Conservation (phyloP, 2,888 invertebrate genomes). For the Drosophila differens region DNA sequence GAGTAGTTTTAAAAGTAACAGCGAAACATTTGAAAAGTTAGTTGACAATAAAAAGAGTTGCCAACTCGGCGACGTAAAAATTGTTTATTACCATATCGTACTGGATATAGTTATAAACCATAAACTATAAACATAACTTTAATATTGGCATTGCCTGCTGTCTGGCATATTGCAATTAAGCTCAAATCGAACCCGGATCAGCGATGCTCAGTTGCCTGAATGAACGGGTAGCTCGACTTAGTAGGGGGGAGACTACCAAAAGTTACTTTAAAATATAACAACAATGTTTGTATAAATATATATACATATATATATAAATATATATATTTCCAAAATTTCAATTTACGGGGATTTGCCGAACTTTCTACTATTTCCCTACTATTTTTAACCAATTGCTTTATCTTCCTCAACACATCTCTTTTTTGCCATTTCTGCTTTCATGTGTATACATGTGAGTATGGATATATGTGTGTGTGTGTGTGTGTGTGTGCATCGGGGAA, state of each 20-base stretch:
- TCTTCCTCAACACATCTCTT: background rate
- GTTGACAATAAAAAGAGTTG: constrained; percentile 19
- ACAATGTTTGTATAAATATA: background rate
- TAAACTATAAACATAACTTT: background rate
- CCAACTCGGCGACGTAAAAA: background rate
- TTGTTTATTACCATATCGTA: background rate
- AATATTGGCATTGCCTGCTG: background rate
- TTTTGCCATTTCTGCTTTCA: background rate
- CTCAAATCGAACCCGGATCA: background rate
- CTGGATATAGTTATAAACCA: background rate
- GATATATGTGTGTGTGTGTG: background rate
- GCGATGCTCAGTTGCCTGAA: background rate
- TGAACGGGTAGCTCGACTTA: background rate
- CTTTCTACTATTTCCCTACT: background rate
- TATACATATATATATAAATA: background rate
- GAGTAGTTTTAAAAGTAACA: constrained; percentile 52
- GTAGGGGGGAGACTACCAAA: background rate
- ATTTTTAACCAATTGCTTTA: background rate
- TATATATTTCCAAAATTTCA: too few relatives aligned
- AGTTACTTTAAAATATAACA: background rate
- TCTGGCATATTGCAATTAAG: background rate
- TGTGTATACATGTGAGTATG: background rate
- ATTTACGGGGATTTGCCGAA: background rate
- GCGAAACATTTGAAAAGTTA: constrained; percentile 6
- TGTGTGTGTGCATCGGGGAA: background rate